phyloP scores from a whole-genome alignment of 92 coral and sea anemone genomes.

The Actinernus sp. region DNA sequence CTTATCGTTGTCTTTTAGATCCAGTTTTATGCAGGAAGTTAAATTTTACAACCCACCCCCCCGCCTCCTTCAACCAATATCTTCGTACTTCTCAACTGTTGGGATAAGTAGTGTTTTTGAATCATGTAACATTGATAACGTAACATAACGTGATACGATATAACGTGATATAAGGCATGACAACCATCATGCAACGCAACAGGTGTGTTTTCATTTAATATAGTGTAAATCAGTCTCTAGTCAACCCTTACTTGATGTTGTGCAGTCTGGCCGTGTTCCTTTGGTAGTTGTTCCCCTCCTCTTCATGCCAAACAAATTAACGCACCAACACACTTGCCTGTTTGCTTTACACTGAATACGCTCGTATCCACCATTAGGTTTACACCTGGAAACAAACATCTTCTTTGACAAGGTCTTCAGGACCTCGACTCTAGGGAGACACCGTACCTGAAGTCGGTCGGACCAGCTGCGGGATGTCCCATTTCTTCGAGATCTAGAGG shows the following conservation, averaged over 20 bases:
- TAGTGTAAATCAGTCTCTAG: too few relatives aligned
- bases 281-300: neutral
- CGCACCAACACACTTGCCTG: constrained; percentile 44
- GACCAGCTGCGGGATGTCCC: neutral
- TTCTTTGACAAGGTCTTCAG: neutral
- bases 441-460: neutral
- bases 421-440: neutral
- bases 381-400: constrained; percentile 15
- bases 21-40: too few relatives aligned
- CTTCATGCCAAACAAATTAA: constrained; percentile 10
- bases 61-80: too few relatives aligned
- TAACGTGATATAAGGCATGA: too few relatives aligned
- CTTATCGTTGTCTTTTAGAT: too few relatives aligned
- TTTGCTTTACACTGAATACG: constrained; percentile 16
- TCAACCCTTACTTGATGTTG: constrained; percentile 1
- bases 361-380: constrained; percentile 18
- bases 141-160: too few relatives aligned
- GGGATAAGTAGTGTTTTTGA: too few relatives aligned
- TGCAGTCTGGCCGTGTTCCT: constrained; percentile 9
- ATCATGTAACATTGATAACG: too few relatives aligned
- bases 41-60: too few relatives aligned
- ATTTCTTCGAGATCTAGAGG: neutral
- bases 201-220: too few relatives aligned
- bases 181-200: too few relatives aligned
- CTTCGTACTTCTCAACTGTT: too few relatives aligned